Evolutionary conservation across 2,113 vertebrate genomes (phyloP), one percentile per base, ranked within the genome.

Genomic region (Suricata suricatta): DNA sequence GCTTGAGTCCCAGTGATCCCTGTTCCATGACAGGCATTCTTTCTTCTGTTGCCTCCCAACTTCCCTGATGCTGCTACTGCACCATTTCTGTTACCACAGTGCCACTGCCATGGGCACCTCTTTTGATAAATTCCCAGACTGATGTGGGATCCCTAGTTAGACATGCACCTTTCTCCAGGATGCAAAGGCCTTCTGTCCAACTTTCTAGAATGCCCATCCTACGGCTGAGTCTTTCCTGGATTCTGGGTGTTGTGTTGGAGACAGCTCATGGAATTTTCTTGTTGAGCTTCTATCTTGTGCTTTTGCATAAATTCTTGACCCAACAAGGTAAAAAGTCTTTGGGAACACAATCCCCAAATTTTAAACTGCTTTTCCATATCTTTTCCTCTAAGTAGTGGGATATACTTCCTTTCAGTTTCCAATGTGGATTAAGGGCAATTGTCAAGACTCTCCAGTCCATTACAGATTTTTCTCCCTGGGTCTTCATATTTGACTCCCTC

Each of bases 51-150:
- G 16, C 29, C 1, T 38, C 15, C 41, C 4, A 52, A 7, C 2
- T 7, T 15, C 13, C 2, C 5, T 41, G 27, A 29, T 29, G 31
- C 31, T 25, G 31, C 31, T 12, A 27, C 10, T 57, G 4, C 1
- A 80, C 12, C 8, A 35, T 77, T 44, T 92, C 50, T 54, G 41
- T n/a, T 47, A 31, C 47, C 27, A 71, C 4, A 13, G 17, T 77
- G 4, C 16, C 7, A 0, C 50, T 66, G 14, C 31, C 11, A 1
- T 47, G 33, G 21, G 3, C 14, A 27, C 0, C 10, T 87, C 15
- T 54, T 33, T 84, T 33, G 50, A 23, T 64, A 64, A 71, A 2
- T 91, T 81, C 21, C 35, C 5, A 38, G 33, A 13, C 8, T 19
- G 2, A 1, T 14, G 2, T n/a, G 25, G 15, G 1, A 64, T 52